Base-by-base conservation (phyloP, 2,797 vertebrate species). In the Enteromius afrohamiltoni region DNA sequence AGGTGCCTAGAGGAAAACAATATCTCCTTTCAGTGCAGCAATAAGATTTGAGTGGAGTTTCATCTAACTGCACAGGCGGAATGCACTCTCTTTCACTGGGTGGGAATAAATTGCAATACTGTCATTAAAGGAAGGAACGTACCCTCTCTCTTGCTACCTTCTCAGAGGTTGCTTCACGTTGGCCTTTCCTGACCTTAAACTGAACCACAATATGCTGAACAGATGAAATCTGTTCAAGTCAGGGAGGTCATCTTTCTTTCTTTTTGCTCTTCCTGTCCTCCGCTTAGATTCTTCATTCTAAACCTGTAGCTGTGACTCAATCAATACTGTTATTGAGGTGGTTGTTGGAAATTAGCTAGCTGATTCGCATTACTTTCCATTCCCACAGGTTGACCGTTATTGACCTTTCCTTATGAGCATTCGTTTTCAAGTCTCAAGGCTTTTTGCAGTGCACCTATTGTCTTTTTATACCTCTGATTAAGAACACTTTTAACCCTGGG, bases 1-100 rank as follows among this genome's bases (percentile, higher is more conserved):
- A 88, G 87, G 87, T 89, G 88, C 84, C 73, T 55, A 40, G 79
- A 83, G 73, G 83, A 82, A 88, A 88, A 89, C 88, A 89, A 89
- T 89, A 89, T 89, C 87, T 88, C 55, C 87, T 89, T 89, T 89
- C 85, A 89, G 79, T 80, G 74, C 67, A 5, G 73, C 80, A 88
- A 87, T 89, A 86, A 74, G 85, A 85, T 87, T 85, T 85, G 80
- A 80, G 88, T 76, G 85, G 79, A 88, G 88, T 88, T 86, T 86
- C 87, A 86, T 87, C 85, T 77, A 88, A 88, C 85, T 86, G 87
- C 84, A 58, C 71, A 83, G 77, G 60, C 49, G 74, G 87, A 86
- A 89, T 88, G 85, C 64, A 85, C 62, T 87, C 75, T 78, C 65
- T 78, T 83, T 71, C 21, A 70, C 76, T 78, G 68, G 82, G 37